These are phyloP conservation scores for Sarotherodon lohbergeri DNA, from an alignment of 2,113 vertebrate species.

Conservation along the genomic window DNA sequence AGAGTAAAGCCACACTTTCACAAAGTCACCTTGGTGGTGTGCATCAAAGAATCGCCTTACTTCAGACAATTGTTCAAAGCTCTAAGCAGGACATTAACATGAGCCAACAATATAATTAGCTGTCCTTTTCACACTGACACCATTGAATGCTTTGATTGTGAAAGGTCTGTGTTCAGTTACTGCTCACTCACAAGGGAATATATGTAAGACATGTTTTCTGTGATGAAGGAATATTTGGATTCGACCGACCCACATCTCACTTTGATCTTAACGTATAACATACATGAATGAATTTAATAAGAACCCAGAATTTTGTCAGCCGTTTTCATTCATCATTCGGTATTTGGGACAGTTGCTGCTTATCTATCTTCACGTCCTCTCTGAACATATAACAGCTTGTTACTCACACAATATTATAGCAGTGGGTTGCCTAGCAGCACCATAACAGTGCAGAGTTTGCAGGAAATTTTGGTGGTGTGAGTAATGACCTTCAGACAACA, in stretches of 20 bases:
- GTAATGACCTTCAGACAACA: conserved; percentile 37
- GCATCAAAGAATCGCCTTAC: neutral
- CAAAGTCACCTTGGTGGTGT: conserved; percentile 31
- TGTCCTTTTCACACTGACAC: neutral
- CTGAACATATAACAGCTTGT: neutral
- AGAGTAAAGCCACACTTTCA: neutral
- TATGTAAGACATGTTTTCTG: neutral
- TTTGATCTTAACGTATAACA: neutral
- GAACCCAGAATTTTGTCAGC: neutral
- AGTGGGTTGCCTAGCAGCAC: conserved; percentile 46
- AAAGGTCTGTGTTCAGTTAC: neutral
- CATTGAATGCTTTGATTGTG: neutral
- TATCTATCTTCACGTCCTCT: neutral
- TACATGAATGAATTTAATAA: neutral
- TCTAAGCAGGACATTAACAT: neutral
- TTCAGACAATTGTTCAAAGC: neutral
- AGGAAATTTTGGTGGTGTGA: conserved; percentile 30
- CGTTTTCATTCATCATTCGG: neutral
- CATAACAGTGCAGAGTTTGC: conserved; percentile 39
- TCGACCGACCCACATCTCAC: neutral
- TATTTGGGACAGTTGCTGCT: neutral
- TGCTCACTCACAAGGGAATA: neutral
- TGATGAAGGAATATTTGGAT: neutral
- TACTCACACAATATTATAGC: neutral
- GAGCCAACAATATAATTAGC: neutral